A percentile compares a stretch with the other conserved stretches of the same genome.
Conservation (phyloP, 2,888 invertebrate genomes). For the Drosophila sordidula region DNA sequence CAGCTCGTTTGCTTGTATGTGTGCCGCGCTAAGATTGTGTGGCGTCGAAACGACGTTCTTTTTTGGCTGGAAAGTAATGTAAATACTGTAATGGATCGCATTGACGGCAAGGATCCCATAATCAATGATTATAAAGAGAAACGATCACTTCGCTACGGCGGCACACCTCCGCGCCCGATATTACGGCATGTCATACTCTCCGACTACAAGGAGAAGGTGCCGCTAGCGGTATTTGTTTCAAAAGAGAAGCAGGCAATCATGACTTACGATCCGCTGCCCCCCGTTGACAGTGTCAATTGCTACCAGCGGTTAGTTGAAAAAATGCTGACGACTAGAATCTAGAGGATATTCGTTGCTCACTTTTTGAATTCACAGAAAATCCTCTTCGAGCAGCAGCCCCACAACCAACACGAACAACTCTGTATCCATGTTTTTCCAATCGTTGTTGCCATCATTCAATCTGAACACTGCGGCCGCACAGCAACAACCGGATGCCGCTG, state of each 20-base stretch:
- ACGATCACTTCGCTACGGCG: slow-evolving; percentile 76
- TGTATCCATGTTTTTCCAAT: slow-evolving; percentile 89
- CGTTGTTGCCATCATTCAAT: slow-evolving; percentile 90
- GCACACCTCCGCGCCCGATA: slow-evolving; percentile 83
- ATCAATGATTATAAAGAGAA: slow-evolving; percentile 88
- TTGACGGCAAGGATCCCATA: slow-evolving; percentile 87
- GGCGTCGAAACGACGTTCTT: slow-evolving; percentile 91
- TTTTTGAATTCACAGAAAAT: slow-evolving; percentile 70
- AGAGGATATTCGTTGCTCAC: neutral
- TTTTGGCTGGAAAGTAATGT: slow-evolving; percentile 92
- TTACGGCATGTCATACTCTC: slow-evolving; percentile 84
- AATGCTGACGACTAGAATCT: neutral
- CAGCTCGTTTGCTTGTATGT: slow-evolving; percentile 91
- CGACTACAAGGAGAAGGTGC: slow-evolving; percentile 86
- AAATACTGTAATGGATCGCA: slow-evolving; percentile 87
- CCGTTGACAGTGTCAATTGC: slow-evolving; percentile 89
- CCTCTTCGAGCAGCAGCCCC: slow-evolving; percentile 82
- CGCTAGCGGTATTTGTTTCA: slow-evolving; percentile 83
- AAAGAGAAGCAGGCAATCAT: slow-evolving; percentile 86
- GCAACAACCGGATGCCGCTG: slow-evolving; percentile 47
- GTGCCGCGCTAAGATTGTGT: slow-evolving; percentile 90
- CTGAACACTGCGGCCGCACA: slow-evolving; percentile 63
- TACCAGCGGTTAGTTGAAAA: slow-evolving; percentile 86
- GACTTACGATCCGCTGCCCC: slow-evolving; percentile 92
- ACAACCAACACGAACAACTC: slow-evolving; percentile 81